Conservation (phyloP, 2,888 invertebrate species). For the Sabatieria punctata region DNA sequence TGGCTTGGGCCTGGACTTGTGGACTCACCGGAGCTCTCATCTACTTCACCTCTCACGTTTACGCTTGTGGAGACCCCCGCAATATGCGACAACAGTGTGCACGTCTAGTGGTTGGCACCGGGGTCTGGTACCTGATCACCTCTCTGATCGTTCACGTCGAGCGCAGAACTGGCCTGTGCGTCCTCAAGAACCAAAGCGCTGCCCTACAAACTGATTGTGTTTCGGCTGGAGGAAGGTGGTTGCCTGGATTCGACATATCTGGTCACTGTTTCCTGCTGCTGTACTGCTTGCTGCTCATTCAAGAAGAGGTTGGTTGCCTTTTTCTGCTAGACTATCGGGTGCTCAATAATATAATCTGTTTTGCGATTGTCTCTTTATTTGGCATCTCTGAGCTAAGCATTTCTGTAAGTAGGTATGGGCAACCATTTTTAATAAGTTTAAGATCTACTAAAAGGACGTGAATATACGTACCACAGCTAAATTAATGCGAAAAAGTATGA, state of each 20-base stretch:
- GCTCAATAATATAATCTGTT: too few relatives aligned
- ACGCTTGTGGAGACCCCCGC: slow-evolving; percentile 57
- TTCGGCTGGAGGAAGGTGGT: slow-evolving; percentile 54
- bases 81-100: slow-evolving; percentile 50
- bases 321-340: too few relatives aligned
- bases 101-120: slow-evolving; percentile 54
- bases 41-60: slow-evolving; percentile 57
- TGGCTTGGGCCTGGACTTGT: slow-evolving; percentile 94
- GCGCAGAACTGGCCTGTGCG: slow-evolving; percentile 40
- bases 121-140: slow-evolving; percentile 73
- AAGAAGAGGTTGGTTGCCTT: slow-evolving; percentile 75
- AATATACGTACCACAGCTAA: too few relatives aligned
- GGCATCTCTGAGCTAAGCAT: too few relatives aligned
- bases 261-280: slow-evolving; percentile 90
- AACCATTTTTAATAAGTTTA: too few relatives aligned
- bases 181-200: slow-evolving; percentile 43
- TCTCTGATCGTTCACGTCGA: slow-evolving; percentile 53
- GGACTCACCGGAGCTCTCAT: slow-evolving; percentile 59
- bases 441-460: too few relatives aligned
- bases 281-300: slow-evolving; percentile 71
- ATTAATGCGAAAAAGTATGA: too few relatives aligned
- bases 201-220: slow-evolving; percentile 44
- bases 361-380: too few relatives aligned
- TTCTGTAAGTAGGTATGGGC: too few relatives aligned
- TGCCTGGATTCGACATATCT: slow-evolving; percentile 87